Conservation (phyloP, 1,140 invertebrate species). For the Heterodera carotae region DNA sequence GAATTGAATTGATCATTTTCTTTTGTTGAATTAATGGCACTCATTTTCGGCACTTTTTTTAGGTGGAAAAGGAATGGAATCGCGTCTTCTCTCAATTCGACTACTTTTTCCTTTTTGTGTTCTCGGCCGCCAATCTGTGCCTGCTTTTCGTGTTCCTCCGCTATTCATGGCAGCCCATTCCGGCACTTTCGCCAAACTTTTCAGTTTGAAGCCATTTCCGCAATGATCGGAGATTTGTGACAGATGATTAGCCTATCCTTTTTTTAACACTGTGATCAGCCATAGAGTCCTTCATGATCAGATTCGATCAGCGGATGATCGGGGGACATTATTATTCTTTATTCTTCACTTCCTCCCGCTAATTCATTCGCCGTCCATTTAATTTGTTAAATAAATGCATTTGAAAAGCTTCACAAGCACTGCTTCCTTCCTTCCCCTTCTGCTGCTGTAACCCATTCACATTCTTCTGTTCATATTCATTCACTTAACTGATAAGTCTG, state of each 20-base stretch:
- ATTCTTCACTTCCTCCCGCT: background rate
- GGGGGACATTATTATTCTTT: background rate
- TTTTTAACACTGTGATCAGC: too few species aligned
- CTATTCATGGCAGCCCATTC: conserved; percentile 52
- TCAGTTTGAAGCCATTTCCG: too few species aligned
- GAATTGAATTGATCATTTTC: background rate
- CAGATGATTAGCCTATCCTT: too few species aligned
- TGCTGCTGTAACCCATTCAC: background rate
- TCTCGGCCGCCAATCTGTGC: conserved; percentile 54
- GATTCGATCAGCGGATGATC: background rate
- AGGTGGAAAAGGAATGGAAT: conserved; percentile 62
- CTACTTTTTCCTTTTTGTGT: conserved; percentile 55
- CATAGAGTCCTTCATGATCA: too few species aligned
- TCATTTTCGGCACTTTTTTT: conserved; percentile 30
- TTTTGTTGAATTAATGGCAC: conserved; percentile 10
- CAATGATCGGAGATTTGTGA: too few species aligned
- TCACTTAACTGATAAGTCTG: too few species aligned
- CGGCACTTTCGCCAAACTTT: conserved; percentile 32
- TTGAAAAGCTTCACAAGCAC: too few species aligned
- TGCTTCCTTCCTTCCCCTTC: too few species aligned
- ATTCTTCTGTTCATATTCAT: too few species aligned
- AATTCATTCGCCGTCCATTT: too few species aligned
- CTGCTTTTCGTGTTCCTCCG: conserved; percentile 55
- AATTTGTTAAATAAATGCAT: too few species aligned
- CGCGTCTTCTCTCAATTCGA: conserved; percentile 57